phyloP scores from a whole-genome alignment of 2,113 vertebrate genomes.

The Dicerorhinus sumatrensis region DNA sequence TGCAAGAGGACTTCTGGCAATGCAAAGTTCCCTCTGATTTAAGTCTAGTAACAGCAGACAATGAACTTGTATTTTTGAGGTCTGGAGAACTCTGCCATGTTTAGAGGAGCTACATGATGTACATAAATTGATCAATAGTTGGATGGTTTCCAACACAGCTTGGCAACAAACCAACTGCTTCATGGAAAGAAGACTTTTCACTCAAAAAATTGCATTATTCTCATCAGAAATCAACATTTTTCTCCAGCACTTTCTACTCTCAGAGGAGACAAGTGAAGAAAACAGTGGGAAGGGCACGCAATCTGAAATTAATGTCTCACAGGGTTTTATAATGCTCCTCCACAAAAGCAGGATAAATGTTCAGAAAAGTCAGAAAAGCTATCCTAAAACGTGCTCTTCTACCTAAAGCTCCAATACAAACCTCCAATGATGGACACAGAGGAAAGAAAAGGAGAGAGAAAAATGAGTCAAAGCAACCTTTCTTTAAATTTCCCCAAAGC shows the following conservation, averaged over 20 bases:
- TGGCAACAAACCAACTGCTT: neutral
- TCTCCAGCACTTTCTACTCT: neutral
- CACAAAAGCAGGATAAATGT: neutral
- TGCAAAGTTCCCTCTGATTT: neutral
- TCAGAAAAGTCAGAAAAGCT: neutral
- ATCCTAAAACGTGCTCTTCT: neutral
- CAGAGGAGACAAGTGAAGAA: neutral
- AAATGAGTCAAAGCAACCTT: neutral
- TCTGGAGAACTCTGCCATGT: neutral
- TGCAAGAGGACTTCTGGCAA: neutral
- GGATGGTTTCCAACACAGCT: neutral
- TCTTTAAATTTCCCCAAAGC: constrained; percentile 34
- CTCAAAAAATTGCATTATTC: neutral
- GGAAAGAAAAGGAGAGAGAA: neutral
- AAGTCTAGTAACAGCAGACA: neutral
- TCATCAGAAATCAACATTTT: constrained; percentile 19
- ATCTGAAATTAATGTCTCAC: neutral
- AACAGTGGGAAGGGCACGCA: neutral
- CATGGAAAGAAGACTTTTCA: neutral
- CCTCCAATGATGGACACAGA: neutral
- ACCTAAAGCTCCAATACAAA: neutral
- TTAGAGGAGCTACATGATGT: neutral
- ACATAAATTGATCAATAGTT: neutral
- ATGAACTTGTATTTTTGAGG: neutral
- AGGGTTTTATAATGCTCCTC: neutral